Base-by-base conservation (phyloP, 2,888 invertebrate species). In the Horisme vitalbata region DNA sequence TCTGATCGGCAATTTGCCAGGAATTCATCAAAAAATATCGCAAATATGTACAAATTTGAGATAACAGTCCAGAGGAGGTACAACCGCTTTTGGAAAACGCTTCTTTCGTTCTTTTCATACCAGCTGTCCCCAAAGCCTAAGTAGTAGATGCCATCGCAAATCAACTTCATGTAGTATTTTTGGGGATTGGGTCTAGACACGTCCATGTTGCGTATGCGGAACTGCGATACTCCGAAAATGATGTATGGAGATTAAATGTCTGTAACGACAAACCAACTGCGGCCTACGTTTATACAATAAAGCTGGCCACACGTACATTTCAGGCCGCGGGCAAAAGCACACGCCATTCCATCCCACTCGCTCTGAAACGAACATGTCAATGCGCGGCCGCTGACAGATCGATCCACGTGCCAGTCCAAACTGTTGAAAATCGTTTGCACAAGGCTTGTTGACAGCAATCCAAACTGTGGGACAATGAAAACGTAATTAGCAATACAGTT, bases 41-140 rank as follows among this genome's bases (percentile, higher is more conserved):
- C 15, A 2, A 74, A 30, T 1, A 69, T 34, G 35, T 65, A 81
- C 0, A 39, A 14, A 37, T 80, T 77, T 0, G 70, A 47, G 1
- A 73, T n/a, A 0, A 56, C 5, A 5, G 52, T 53, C 74, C 78
- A 82, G 0, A 63, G 7, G 1, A 27, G 47, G 31, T 79, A 79
- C 0, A 71, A 2, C 2, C 45, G 37, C 26, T 58, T 62, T 2
- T 56, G 38, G 1, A 36, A 10, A 11, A 5, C 6, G 23, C 6
- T 9, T 38, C 14, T 24, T 10, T 32, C 37, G 5, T 31, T 33
- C 36, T 11, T 58, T 47, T 75, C 75, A 37, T 75, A 77, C 80
- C 79, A 79, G 31, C 63, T 68, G 4, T 72, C 61, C 0, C 77
- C 76, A 14, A 73, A 45, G 0, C 79, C 81, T 1, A 73, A 46